Evolutionary conservation across 2,797 vertebrate species (phyloP), one percentile per base, ranked within the genome.

Genomic region (Nannoperca australis): DNA sequence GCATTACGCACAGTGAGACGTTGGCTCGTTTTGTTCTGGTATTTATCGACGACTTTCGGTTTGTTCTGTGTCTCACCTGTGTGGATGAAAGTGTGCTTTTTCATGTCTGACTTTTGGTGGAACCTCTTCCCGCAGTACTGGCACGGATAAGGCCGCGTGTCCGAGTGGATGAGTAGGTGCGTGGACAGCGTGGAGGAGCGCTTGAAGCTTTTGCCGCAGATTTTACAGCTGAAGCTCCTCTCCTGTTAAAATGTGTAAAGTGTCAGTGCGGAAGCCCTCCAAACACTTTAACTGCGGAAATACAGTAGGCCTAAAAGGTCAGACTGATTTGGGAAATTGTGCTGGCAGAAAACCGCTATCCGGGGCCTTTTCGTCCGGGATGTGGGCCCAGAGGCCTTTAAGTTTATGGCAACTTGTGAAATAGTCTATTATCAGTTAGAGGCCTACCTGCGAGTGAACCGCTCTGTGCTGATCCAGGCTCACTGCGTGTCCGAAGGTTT

Each of bases 21-120:
- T 53, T 40, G 22, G 4, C 11, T 17, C 22, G 7, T 32, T 11
- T 17, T 20, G 65, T 8, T 38, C 36, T 38, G 36, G 14, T 1
- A 2, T 42, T 53, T 2, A 0, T 7, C 1, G 18, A 2, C 3
- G 9, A 27, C 7, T 54, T 20, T 54, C 7, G 1, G 1, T 45
- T 64, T 18, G 14, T 20, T 2, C n/a, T 1, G 30, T 12, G 7
- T 30, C 89, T 91, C 77, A 99, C 98, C 98, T 86, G 98, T 99
- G 94, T 99, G 98, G 89, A 99, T 99, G 84, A 99, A 99, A 5
- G 98, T 99, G 93, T 99, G 98, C 73, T 99, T 99, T 88, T 99
- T 99, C 98, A 99, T 99, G 90, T 99, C 98, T 7, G 98, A 99
- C 93, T 99, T 99, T 89, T 99, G 98, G 89, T 99, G 98, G 91